phyloP scores from a whole-genome alignment of 2,888 invertebrate species.

The Tipula confusa region DNA sequence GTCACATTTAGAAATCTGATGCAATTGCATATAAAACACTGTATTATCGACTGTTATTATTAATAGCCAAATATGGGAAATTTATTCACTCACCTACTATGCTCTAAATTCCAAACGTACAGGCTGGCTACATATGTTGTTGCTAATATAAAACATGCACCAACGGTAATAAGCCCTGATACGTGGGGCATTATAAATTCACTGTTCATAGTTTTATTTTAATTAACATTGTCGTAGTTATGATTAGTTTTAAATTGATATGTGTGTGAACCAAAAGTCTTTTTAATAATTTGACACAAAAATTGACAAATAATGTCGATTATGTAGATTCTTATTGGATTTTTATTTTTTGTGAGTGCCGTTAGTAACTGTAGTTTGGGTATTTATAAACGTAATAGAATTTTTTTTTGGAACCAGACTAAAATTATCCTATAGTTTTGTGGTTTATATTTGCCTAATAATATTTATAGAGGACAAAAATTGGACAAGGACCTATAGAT shows the following conservation, averaged over 20 bases:
- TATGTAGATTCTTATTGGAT: background rate
- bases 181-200: slow-evolving; percentile 34
- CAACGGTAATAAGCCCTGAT: slow-evolving; percentile 59
- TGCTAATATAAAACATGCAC: slow-evolving; percentile 72
- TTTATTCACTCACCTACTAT: slow-evolving; percentile 59
- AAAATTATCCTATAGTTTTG: no score
- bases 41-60: background rate
- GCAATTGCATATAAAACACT: background rate
- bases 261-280: background rate
- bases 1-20: background rate
- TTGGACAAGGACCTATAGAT: no score
- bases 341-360: background rate
- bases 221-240: background rate
- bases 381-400: no score
- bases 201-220: background rate
- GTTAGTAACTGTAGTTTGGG: background rate
- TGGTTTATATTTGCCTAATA: no score
- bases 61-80: background rate
- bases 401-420: no score
- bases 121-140: slow-evolving; percentile 80
- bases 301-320: background rate
- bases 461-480: no score
- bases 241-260: background rate
- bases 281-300: slow-evolving; percentile 32
- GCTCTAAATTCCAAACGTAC: slow-evolving; percentile 77